Conservation (phyloP, 2,797 vertebrate species). For the Rhyacichthys aspro region DNA sequence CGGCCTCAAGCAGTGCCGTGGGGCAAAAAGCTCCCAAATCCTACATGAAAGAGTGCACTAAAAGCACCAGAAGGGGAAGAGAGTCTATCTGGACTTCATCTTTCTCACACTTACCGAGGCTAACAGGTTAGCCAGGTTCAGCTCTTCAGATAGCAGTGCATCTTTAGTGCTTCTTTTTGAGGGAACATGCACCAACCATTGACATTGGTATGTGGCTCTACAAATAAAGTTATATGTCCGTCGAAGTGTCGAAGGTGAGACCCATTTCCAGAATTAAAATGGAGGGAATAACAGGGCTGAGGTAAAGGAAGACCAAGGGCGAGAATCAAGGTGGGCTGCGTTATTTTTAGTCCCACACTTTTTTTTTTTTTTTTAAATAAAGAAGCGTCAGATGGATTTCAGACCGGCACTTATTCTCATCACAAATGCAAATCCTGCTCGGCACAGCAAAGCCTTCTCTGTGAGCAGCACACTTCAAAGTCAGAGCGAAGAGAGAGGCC, state of each 20-base stretch:
- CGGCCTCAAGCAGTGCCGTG: constrained; percentile 42
- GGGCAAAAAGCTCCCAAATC: constrained; percentile 54
- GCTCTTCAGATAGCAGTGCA: constrained; percentile 57
- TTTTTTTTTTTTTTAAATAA: constrained; percentile 30
- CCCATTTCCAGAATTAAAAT: constrained; percentile 81
- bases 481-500: constrained; percentile 61
- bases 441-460: constrained; percentile 75
- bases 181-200: constrained; percentile 59
- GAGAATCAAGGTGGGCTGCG: constrained; percentile 66
- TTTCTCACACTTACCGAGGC: constrained; percentile 52
- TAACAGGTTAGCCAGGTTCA: constrained; percentile 58
- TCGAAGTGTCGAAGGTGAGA: constrained; percentile 69
- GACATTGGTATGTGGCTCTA: constrained; percentile 72
- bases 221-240: constrained; percentile 58
- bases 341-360: constrained; percentile 59
- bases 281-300: constrained; percentile 76
- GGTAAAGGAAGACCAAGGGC: constrained; percentile 80
- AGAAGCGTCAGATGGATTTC: constrained; percentile 68
- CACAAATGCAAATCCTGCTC: constrained; percentile 82
- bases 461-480: constrained; percentile 79
- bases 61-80: constrained; percentile 42
- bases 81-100: constrained; percentile 52
- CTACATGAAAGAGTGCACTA: constrained; percentile 54
- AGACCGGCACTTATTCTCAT: constrained; percentile 82
- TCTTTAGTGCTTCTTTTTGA: constrained; percentile 49